Evolutionary conservation across 2,113 vertebrate genomes (phyloP).

Genomic region (Bucco capensis): DNA sequence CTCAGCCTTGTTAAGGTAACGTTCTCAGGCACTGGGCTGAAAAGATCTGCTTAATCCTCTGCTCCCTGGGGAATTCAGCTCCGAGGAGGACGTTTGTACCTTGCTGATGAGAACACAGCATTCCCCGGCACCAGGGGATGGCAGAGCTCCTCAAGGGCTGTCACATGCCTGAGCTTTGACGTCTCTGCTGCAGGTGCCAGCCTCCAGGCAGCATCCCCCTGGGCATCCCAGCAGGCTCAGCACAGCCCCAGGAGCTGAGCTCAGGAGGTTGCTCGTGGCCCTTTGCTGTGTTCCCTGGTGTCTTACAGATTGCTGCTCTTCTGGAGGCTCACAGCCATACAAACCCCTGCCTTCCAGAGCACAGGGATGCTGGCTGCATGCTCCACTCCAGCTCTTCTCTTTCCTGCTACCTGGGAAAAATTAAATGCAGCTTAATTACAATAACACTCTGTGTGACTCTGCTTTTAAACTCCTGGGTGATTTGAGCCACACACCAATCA

Average conservation of each 20-base stretch:
- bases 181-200: background rate
- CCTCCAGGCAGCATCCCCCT: background rate
- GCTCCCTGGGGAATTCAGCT: background rate
- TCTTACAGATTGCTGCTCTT: background rate
- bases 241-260: fast-evolving
- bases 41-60: background rate
- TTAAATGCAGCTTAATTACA: background rate
- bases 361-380: background rate
- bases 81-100: background rate
- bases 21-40: conserved; percentile 50
- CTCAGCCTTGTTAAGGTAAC: conserved; percentile 14
- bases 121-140: fast-evolving
- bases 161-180: fast-evolving
- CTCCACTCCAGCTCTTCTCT: background rate
- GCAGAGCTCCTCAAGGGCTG: background rate
- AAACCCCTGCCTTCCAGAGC: background rate
- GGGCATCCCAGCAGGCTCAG: fast-evolving
- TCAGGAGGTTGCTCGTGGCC: background rate
- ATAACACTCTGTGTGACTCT: conserved; percentile 1
- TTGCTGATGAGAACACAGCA: background rate
- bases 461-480: conserved; percentile 20
- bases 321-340: background rate
- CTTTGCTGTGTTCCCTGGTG: background rate
- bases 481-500: conserved; percentile 21
- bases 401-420: background rate